A percentile compares a stretch with the other conserved stretches of the same genome.
Evolutionary conservation across 2,113 vertebrate species (phyloP).

Genomic region (Tetrax tetrax): DNA sequence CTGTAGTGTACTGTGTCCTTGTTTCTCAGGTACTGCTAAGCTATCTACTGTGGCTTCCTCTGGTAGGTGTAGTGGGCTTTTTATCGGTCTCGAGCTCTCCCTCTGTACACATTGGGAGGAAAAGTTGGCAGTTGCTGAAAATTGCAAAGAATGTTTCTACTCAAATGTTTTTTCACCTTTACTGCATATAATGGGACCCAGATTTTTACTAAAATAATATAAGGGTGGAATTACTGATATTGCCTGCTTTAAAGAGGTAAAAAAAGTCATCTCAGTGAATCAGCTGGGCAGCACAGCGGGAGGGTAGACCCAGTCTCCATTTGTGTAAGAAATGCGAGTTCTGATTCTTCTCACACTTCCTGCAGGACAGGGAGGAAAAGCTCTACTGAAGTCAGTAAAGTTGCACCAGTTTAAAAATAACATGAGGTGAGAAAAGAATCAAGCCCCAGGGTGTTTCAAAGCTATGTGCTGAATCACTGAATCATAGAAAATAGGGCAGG

Average conservation of each 20-base stretch:
- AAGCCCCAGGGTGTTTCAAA: conserved; percentile 49
- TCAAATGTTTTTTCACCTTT: not conserved
- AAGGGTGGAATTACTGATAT: not conserved
- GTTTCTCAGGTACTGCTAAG: not conserved
- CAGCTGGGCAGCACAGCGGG: not conserved
- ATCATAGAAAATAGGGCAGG: conserved; percentile 52
- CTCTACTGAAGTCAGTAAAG: conserved; percentile 24
- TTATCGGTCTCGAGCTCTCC: not conserved
- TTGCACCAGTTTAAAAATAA: conserved; percentile 61
- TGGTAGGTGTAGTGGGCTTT: not conserved
- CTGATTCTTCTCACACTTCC: conserved; percentile 8
- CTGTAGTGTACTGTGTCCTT: not conserved
- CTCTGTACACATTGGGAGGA: not conserved
- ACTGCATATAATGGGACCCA: not conserved
- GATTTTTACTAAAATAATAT: conserved; percentile 5
- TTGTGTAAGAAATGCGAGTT: not conserved
- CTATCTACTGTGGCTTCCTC: not conserved
- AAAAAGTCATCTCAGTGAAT: not conserved
- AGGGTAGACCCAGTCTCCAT: not conserved
- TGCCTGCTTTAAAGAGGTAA: not conserved
- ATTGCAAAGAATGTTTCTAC: not conserved
- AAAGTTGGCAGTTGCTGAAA: not conserved
- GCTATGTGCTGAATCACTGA: conserved; percentile 51
- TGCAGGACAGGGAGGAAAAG: not conserved
- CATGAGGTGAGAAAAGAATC: conserved; percentile 39